Evolutionary conservation across 2,113 vertebrate genomes (phyloP).

Genomic region (Leucopsar rothschildi): DNA sequence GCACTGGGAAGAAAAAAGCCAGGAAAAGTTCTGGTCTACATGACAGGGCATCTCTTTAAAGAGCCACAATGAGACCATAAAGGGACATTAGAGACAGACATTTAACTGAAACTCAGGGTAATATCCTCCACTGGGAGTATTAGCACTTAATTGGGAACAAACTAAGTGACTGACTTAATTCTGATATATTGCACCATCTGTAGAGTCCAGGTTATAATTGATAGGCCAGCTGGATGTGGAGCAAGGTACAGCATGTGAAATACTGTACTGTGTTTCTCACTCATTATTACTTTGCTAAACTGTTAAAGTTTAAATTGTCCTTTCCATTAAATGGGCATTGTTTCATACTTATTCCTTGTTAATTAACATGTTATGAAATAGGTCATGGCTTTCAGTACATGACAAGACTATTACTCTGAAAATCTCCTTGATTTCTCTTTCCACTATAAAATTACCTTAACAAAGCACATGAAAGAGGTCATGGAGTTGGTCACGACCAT

Average conservation of each 20-base stretch:
- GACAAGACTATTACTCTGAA: not conserved
- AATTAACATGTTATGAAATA: not conserved
- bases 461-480: not conserved
- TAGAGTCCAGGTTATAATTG: slow-evolving; percentile 37
- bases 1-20: not conserved
- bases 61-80: not conserved
- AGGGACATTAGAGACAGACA: not conserved
- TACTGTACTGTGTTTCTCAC: not conserved
- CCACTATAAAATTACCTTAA: not conserved
- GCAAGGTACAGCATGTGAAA: not conserved
- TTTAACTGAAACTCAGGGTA: slow-evolving; percentile 13
- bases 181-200: slow-evolving; percentile 63
- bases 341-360: not conserved
- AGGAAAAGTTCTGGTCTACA: not conserved
- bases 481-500: not conserved
- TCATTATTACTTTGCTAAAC: not conserved
- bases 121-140: slow-evolving; percentile 33
- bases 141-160: slow-evolving; percentile 51
- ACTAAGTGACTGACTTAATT: slow-evolving; percentile 55
- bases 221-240: slow-evolving; percentile 49
- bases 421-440: not conserved
- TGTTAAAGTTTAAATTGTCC: not conserved
- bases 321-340: not conserved
- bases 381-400: not conserved
- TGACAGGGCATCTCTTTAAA: not conserved